Base-by-base conservation (phyloP, 1,140 invertebrate genomes). In the Heterodera schachtii region DNA sequence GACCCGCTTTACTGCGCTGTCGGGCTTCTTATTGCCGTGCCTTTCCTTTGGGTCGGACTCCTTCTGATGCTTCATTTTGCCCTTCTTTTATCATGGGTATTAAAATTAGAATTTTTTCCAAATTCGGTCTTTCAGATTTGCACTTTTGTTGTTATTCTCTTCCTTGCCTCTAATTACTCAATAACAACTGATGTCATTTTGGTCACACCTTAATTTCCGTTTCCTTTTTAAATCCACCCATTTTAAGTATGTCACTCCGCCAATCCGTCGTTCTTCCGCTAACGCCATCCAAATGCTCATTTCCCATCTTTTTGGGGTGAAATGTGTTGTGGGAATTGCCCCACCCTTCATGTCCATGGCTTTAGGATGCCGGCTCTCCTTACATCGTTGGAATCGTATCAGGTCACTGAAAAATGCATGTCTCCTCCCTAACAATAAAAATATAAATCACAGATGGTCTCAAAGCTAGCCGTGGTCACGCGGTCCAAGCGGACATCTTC, bases 261-360 rank as follows among this genome's bases (percentile, higher is more conserved):
- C 96, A 4, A 95, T 94, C 16, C 93, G 95, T 88, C 92, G 96
- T 89, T 95, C 95, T 0, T 95, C 95, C 41, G 96, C 96, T 8
- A 95, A 96, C 92, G 95, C 96, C 31, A 94, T 97, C 87, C 96
- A 98, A 92, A 96, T 77, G 3, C 47, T 85, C 6, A 44, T 87
- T 13, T 41, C 69, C 3, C 84, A 87, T 85, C 49, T 87, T n/a
- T 71, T 85, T n/a, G 84, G 84, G 16, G 84, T 52, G 9, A 52
- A 16, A 52, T 52, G 52, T 52, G 52, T 31, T 52, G 52, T 31
- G 31, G 31, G 31, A 31, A 31, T 31, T 31, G 31, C 31, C 31
- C 31, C 31, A 31, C 31, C 31, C 31, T 92, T 96, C 74, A 9
- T 4, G 49, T 70, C 3, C 84, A 87, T 85, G 41, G 86, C 16